Evolutionary conservation across 2,888 invertebrate species (phyloP), one percentile per base, ranked within the genome.

Genomic region (Ypsolopha sequella): DNA sequence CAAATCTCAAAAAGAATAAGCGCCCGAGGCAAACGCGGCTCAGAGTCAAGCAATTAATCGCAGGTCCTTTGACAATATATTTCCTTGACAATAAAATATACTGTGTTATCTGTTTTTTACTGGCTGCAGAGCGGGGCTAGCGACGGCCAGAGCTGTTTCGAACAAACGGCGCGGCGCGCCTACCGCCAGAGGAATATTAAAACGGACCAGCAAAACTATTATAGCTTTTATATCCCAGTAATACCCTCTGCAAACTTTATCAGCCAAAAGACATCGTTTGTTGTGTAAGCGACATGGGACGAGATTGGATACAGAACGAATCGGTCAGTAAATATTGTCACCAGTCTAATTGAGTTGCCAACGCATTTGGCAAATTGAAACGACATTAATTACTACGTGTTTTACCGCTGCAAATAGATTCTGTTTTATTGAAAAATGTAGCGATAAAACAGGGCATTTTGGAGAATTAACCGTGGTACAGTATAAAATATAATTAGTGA

Each of bases 401-500:
- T 47, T 47, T 36, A 47, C 43, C 43, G 24, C 7, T 11, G 7
- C 33, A 41, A 50, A 43, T 13, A 47, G 47, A 9, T 8, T 43
- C 13, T 11, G 49, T 38, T 49, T 41, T 49, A 49, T 49, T 39
- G 49, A 41, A 49, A 36, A 41, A 47, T 36, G 47, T 7, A 14
- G 47, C 49, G 13, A 24, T 41, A 49, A 39, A 49, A 38, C 41
- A 33, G 41, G 7, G 48, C 9, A 36, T 36, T 36, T 48, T 13
- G 47, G 48, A 24, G 41, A 41, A 41, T 38, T 34, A 50, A 41
- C n/a, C 41, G 50, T 41, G 11, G 41, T 35, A 33, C 81, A 78
- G 82, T 84, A 24, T 24, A 84, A 84, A 86, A 85, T 84, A 84
- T 84, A 85, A 85, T 86, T 85, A 86, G 85, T 79, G 85, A 85